Base-by-base conservation (phyloP, 1,140 invertebrate species). In the Bombus affinis region DNA sequence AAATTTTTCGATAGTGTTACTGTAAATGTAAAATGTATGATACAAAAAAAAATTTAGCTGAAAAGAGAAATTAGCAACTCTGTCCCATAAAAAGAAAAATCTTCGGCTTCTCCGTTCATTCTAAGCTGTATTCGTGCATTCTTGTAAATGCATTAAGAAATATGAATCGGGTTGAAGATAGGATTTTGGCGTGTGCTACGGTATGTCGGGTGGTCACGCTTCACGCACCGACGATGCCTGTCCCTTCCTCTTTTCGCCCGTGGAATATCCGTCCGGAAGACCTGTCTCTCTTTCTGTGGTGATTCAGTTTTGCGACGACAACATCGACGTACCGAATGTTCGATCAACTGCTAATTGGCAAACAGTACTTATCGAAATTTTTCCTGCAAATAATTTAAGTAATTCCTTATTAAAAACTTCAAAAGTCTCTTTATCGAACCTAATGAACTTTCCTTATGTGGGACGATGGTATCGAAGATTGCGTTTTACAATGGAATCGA, bases 161-260 rank as follows among this genome's bases (percentile, higher is more conserved):
- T 76, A 28, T 18, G 62, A 88, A 79, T 71, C 37, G 28, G 44
- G 32, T 44, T 35, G 53, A 83, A 83, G 66, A 82, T 80, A 74
- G 47, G 92, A 94, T 95, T 95, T 95, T 93, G 93, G 93, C 93
- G 92, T 93, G 93, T 93, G 94, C 93, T 91, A 91, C 88, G 91
- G 77, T 89, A 91, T 92, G 93, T 93, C 92, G 90, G 91, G 86
- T 90, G 88, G 94, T 95, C 91, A 95, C 92, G 95, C 93, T 95
- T 95, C 92, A 95, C 91, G 95, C 95, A 92, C 92, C 88, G 94
- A 81, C 90, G 94, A 92, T 92, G 94, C 94, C 94, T 93, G 94
- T 95, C 94, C 94, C 95, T 94, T 94, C 92, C 92, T 93, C 93
- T 93, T 92, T 91, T 94, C 86, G 85, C 90, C 86, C 85, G 82